Conservation (phyloP, 2,113 vertebrate species). For the Lasiurus cinereus region DNA sequence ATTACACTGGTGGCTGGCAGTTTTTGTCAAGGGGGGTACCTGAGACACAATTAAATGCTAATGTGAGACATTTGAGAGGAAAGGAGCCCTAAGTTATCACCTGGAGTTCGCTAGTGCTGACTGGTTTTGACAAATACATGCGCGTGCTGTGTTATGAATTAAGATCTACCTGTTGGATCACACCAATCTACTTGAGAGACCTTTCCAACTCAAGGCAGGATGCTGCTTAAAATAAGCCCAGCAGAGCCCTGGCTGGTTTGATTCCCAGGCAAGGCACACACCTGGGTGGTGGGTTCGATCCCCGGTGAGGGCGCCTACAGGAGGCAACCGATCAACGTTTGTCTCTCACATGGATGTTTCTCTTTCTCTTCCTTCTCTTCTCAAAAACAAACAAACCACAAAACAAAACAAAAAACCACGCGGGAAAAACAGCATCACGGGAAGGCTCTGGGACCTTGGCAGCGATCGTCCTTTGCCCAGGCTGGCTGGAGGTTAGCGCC, state of each 20-base stretch:
- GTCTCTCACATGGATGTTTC: background rate
- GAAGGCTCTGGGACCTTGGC: background rate
- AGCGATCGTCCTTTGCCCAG: background rate
- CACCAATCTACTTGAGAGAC: background rate
- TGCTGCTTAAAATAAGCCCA: slow-evolving; percentile 55
- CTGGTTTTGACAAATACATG: background rate
- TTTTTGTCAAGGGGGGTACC: background rate
- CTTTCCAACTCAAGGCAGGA: background rate
- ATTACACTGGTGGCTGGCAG: background rate
- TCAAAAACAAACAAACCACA: background rate
- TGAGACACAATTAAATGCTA: background rate
- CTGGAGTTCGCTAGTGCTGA: slow-evolving; percentile 33
- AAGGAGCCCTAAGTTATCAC: background rate
- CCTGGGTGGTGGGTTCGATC: background rate
- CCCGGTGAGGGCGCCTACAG: background rate
- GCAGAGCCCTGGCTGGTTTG: background rate
- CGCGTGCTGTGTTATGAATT: background rate
- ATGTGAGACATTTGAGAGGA: background rate
- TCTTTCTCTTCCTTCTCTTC: background rate
- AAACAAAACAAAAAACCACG: background rate
- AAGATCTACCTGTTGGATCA: slow-evolving; percentile 9
- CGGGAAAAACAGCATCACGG: background rate
- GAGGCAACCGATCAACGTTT: background rate
- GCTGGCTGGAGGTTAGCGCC: background rate
- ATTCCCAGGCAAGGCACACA: background rate